These are phyloP conservation scores for Herpailurus yagouaroundi DNA, from an alignment of 2,113 vertebrate genomes.

Conservation along the genomic window DNA sequence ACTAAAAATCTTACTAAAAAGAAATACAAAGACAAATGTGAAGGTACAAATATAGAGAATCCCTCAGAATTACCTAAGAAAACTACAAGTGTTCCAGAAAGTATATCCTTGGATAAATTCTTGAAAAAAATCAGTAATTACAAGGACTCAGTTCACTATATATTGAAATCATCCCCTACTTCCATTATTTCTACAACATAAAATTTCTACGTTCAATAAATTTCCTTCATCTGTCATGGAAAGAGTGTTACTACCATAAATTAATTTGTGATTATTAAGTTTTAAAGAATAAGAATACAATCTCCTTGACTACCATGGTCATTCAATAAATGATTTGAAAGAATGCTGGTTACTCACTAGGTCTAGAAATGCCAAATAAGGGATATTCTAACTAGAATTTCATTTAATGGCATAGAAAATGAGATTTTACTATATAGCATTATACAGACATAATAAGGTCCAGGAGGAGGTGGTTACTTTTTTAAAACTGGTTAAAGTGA, in stretches of 20 bases:
- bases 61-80: conserved; percentile 4
- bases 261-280: conserved; percentile 24
- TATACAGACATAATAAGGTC: neutral
- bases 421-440: neutral
- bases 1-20: conserved; percentile 52
- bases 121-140: conserved; percentile 9
- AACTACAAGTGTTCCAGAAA: neutral
- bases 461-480: neutral
- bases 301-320: neutral
- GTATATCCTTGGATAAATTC: neutral
- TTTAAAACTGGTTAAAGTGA: conserved; percentile 32
- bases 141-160: neutral
- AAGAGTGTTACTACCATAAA: conserved; percentile 17
- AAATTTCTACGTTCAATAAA: conserved; percentile 39
- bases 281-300: conserved; percentile 52
- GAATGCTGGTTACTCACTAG: neutral
- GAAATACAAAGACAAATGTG: neutral
- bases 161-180: conserved; percentile 19
- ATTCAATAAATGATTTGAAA: conserved; percentile 40
- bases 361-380: neutral
- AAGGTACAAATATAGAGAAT: neutral
- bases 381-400: conserved; percentile 9
- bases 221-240: neutral
- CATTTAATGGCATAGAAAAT: conserved; percentile 48
- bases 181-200: conserved; percentile 38